Percentiles rank a stretch among this genome's conserved stretches.
phyloP scores from a whole-genome alignment of 2,888 invertebrate genomes.

The Aphodius granarius region DNA sequence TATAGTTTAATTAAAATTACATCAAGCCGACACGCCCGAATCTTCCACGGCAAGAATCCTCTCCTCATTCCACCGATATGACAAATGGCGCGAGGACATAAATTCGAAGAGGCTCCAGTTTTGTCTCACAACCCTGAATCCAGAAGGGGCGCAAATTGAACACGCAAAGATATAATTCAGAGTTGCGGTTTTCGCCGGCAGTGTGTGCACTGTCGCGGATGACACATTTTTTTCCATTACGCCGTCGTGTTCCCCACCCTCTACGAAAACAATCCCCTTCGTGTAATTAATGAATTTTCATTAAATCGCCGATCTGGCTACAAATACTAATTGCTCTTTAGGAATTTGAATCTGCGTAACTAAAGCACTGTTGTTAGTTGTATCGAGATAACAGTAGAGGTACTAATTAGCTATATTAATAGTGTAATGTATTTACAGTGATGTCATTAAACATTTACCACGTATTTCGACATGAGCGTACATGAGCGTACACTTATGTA shows the following conservation, averaged over 20 bases:
- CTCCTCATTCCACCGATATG: background rate
- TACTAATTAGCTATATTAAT: background rate
- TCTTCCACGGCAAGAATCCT: background rate
- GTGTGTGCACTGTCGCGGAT: background rate
- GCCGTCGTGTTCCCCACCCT: background rate
- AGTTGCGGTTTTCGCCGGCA: background rate
- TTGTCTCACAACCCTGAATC: background rate
- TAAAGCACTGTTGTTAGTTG: background rate
- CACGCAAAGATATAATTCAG: background rate
- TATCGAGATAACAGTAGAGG: background rate
- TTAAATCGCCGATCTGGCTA: background rate
- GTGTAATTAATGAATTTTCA: background rate
- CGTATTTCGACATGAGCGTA: background rate
- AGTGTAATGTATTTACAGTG: background rate
- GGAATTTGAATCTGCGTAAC: background rate
- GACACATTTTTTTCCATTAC: background rate
- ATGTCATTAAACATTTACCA: background rate
- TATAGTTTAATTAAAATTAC: background rate
- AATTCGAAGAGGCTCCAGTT: background rate
- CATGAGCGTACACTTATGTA: background rate
- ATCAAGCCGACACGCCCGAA: background rate
- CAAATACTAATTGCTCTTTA: background rate
- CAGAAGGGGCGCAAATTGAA: background rate
- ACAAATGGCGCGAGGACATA: background rate
- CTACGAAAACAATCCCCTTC: background rate